Evolutionary conservation across 1,140 invertebrate species (phyloP).

Genomic region (Sweltsa coloradensis): DNA sequence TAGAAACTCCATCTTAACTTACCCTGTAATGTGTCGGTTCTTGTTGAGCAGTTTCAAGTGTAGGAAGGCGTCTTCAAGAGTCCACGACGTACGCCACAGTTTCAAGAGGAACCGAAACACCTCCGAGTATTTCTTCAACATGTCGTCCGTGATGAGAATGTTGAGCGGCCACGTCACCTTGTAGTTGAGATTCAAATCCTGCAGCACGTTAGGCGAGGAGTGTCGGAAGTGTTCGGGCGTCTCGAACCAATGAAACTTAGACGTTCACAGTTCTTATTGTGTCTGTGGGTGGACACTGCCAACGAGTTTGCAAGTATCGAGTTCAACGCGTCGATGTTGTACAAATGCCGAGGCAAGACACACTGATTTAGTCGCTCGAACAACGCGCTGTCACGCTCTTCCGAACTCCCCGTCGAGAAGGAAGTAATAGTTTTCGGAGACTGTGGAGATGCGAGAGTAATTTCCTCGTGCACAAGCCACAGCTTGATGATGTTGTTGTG

Average conservation of each 20-base stretch:
- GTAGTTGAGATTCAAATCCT: conserved; percentile 53
- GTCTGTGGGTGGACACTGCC: conserved; percentile 27
- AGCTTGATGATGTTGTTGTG: conserved; percentile 58
- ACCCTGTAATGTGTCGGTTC: too few species aligned
- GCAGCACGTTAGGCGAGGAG: conserved; percentile 46
- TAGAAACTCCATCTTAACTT: too few species aligned
- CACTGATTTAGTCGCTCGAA: conserved; percentile 48
- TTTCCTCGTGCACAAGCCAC: conserved; percentile 47
- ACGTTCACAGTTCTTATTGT: conserved; percentile 26
- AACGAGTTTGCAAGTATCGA: conserved; percentile 51
- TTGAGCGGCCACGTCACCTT: conserved; percentile 61
- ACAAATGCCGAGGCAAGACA: conserved; percentile 44
- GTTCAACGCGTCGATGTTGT: conserved; percentile 52
- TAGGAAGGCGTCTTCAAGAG: conserved; percentile 49
- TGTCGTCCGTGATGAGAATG: conserved; percentile 54
- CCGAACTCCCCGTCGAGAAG: conserved; percentile 64
- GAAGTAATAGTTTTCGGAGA: conserved; percentile 59
- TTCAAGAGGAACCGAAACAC: conserved; percentile 63
- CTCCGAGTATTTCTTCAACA: conserved; percentile 50
- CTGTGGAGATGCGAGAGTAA: conserved; percentile 54
- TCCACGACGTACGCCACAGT: conserved; percentile 57
- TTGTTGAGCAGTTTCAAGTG: too few species aligned
- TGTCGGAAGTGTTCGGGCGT: conserved; percentile 43
- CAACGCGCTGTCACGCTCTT: conserved; percentile 46
- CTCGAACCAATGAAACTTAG: conserved; percentile 25